Conservation (phyloP, 2,888 invertebrate genomes). For the Pyrrhosoma nymphula region DNA sequence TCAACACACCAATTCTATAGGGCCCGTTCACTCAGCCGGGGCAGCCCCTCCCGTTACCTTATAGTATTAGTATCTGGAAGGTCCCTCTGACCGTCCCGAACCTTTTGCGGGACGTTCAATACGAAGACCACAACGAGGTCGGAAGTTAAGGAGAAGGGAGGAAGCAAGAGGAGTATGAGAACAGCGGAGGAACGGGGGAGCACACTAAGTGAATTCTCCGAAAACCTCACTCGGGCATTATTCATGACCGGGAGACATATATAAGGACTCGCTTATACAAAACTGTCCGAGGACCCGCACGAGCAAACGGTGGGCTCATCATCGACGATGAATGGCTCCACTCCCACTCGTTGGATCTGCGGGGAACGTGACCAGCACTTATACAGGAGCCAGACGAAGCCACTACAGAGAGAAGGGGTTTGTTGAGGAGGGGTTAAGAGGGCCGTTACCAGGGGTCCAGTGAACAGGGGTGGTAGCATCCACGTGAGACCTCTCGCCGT, state of each 20-base stretch:
- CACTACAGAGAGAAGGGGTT: background rate
- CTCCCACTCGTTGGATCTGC: background rate
- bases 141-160: background rate
- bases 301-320: background rate
- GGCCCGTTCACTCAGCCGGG: no score
- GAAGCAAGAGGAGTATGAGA: no score
- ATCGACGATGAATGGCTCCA: background rate
- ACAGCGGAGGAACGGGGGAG: background rate
- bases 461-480: no score
- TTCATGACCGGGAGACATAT: background rate
- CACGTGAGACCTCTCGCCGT: no score
- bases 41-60: no score
- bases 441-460: no score
- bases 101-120: background rate
- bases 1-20: no score
- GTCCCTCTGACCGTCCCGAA: background rate
- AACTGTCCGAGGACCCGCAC: background rate
- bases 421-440: background rate
- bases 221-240: background rate
- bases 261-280: background rate
- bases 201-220: background rate
- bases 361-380: slow-evolving; percentile 10
- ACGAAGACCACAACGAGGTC: background rate
- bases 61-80: no score
- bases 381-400: background rate